Evolutionary conservation across 2,113 vertebrate species (phyloP).

Genomic region (Mormyrus iriodes): DNA sequence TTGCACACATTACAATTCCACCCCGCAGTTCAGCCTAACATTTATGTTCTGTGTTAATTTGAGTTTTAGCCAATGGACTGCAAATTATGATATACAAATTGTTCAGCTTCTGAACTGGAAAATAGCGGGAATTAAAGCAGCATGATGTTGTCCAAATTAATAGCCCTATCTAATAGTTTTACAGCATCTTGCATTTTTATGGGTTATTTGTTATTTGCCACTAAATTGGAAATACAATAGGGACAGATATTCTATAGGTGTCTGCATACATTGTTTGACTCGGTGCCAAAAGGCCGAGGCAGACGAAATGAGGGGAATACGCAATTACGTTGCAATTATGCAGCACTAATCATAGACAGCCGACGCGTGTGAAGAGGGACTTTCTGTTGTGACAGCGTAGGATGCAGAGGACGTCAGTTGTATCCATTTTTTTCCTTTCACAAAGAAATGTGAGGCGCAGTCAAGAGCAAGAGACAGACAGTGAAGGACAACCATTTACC

Average conservation of each 20-base stretch:
- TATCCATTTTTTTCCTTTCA: not conserved
- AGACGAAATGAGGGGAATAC: not conserved
- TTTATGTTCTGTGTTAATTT: constrained; percentile 27
- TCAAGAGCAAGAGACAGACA: not conserved
- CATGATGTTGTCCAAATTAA: constrained; percentile 16
- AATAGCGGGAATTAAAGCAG: constrained; percentile 14
- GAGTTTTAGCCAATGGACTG: constrained; percentile 33
- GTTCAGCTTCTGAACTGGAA: constrained; percentile 22
- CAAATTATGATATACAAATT: constrained; percentile 23
- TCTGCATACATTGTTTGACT: not conserved
- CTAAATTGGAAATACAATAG: not conserved
- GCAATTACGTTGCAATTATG: not conserved
- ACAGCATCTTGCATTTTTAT: constrained; percentile 13
- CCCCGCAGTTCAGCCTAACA: constrained; percentile 21
- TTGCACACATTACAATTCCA: constrained; percentile 37
- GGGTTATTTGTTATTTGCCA: not conserved
- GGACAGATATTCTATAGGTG: not conserved
- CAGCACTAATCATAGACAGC: not conserved
- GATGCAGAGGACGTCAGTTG: not conserved
- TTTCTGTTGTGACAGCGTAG: too few species aligned
- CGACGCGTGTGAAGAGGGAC: not conserved
- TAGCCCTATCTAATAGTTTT: constrained; percentile 9
- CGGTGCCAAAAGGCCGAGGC: not conserved
- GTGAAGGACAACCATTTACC: not conserved
- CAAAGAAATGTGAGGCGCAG: not conserved